These are phyloP conservation scores for Zele albiditarsus DNA, from an alignment of 2,888 invertebrate genomes.

Conservation along the genomic window DNA sequence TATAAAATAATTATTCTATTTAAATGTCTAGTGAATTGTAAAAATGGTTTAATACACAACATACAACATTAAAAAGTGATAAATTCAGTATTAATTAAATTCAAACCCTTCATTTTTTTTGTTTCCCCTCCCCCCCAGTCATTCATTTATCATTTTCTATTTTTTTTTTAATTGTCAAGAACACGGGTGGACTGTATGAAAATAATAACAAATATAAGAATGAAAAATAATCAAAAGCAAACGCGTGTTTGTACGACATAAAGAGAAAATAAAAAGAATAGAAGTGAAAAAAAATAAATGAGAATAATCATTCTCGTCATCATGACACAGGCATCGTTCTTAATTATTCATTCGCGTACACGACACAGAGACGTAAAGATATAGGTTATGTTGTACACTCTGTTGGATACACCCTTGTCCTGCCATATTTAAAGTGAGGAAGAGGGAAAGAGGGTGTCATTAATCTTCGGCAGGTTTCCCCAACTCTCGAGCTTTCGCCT, in stretches of 20 bases:
- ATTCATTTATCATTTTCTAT: too few relatives aligned
- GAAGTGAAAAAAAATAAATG: constrained; percentile 13
- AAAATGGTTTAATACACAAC: too few relatives aligned
- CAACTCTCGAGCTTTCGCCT: constrained; percentile 23
- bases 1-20: too few relatives aligned
- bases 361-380: constrained; percentile 50
- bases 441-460: constrained; percentile 50
- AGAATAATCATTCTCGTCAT: constrained; percentile 50
- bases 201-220: too few relatives aligned
- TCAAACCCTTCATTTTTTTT: too few relatives aligned
- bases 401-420: constrained; percentile 50
- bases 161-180: too few relatives aligned
- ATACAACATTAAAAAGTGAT: too few relatives aligned
- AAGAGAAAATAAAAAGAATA: constrained; percentile 14
- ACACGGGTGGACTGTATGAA: too few relatives aligned
- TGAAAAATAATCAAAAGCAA: background rate
- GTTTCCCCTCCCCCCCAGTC: too few relatives aligned
- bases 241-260: background rate
- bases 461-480: constrained; percentile 63
- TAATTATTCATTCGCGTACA: constrained; percentile 62
- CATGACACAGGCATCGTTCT: constrained; percentile 56
- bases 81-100: too few relatives aligned
- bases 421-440: constrained; percentile 57
- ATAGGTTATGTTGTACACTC: constrained; percentile 55
- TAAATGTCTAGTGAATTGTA: too few relatives aligned